Evolutionary conservation across 2,888 invertebrate species (phyloP), one percentile per base, ranked within the genome.

Genomic region (Asteroscopus sphinx): DNA sequence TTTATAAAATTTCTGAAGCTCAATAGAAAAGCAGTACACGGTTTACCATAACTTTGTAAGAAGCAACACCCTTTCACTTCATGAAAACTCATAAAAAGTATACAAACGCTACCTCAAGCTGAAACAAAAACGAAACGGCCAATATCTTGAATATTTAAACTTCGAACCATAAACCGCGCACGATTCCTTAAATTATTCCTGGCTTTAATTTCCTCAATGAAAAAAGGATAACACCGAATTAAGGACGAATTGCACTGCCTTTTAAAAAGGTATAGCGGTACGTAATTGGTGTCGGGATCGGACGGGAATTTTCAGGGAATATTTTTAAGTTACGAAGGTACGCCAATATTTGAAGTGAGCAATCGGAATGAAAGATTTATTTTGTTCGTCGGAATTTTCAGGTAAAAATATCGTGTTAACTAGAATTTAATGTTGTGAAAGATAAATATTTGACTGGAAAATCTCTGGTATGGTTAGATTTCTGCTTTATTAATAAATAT

Each of bases 261-360:
- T 81, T 83, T 67, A 73, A 76, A 58, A 86, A 80, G 79, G 68
- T 68, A 72, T 64, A 48, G 65, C 68, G 70, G 60, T 54, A 35
- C 68, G 82, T 88, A 89, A 89, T 87, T 89, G 88, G 86, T 81
- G 81, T 69, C 73, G 61, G 61, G 68, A 61, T 57, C 21, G 46
- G 16, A 9, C 15, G 44, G 40, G 2, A 30, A 39, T 42, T 45
- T 68, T 60, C 61, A 40, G 53, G 68, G 76, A 81, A 81, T 80
- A 74, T 82, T 85, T 82, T 79, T 81, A 41, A 53, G 42, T 42
- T 37, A 13, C 36, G 33, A 41, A 53, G 42, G 46, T 37, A 13
- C 36, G 33, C 13, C 13, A 41, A 37, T 54, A 28, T 66, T 48
- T 51, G 35, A 48, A 68, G 37, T 51, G 44, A 35, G 32, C 21